These are phyloP conservation scores for Fopius arisanus DNA, from an alignment of 1,140 invertebrate genomes.

Conservation along the genomic window DNA sequence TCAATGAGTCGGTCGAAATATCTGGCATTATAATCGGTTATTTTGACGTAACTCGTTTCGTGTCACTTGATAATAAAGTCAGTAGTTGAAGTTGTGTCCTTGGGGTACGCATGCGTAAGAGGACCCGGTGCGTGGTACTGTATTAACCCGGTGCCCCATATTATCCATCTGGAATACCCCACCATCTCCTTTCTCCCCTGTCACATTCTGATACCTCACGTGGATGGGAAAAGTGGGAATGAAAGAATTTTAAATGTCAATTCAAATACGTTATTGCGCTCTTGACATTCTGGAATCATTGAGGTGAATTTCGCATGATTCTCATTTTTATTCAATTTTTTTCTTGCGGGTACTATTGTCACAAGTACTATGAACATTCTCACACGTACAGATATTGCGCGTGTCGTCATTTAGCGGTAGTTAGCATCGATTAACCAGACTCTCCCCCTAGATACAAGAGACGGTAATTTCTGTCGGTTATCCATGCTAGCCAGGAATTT, in stretches of 20 bases:
- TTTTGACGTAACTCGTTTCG: background rate
- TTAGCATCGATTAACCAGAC: constrained; percentile 23
- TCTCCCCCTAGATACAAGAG: background rate
- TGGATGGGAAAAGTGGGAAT: background rate
- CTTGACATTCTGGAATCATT: background rate
- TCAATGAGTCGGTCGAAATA: background rate
- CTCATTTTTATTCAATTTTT: background rate
- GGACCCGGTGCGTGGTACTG: constrained; percentile 16
- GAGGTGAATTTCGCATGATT: too few relatives aligned
- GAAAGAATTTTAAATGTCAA: background rate
- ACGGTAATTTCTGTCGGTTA: background rate
- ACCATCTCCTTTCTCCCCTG: constrained; percentile 33
- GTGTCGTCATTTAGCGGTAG: constrained; percentile 18
- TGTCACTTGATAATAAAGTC: constrained; percentile 11
- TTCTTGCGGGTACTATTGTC: background rate
- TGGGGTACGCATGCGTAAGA: constrained; percentile 19
- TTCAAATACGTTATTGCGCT: background rate
- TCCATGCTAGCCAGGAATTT: background rate
- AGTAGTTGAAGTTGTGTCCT: constrained; percentile 1
- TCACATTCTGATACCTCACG: constrained; percentile 7
- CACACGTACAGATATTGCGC: constrained; percentile 1
- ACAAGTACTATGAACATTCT: background rate
- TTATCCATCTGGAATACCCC: background rate
- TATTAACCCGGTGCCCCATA: constrained; percentile 34
- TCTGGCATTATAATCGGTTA: background rate